phyloP scores from a whole-genome alignment of 2,797 vertebrate species.

The Paramormyrops hopkinsi region DNA sequence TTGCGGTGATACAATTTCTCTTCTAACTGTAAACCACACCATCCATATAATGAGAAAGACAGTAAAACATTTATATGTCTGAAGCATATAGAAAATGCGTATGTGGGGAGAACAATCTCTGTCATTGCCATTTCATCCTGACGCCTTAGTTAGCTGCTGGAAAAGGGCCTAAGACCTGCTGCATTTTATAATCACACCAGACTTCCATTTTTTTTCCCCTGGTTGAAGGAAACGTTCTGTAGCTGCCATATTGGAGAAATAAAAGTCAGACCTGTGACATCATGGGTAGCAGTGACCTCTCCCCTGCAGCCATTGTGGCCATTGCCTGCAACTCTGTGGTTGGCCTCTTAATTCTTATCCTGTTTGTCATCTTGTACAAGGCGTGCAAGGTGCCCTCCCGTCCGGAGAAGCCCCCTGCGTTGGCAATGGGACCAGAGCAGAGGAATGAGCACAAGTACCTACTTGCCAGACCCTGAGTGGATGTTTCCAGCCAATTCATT shows the following conservation, averaged over 20 bases:
- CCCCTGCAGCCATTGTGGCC: conserved; percentile 59
- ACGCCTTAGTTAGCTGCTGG: background rate
- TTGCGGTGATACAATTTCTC: background rate
- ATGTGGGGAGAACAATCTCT: background rate
- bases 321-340: conserved; percentile 65
- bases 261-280: background rate
- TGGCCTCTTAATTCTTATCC: conserved; percentile 62
- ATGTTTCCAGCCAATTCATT: background rate
- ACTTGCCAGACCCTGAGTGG: conserved; percentile 38
- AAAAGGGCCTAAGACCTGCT: background rate
- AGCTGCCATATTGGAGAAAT: background rate
- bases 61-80: background rate
- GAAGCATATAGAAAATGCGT: background rate
- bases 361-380: conserved; percentile 66
- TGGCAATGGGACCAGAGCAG: conserved; percentile 25
- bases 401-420: conserved; percentile 43
- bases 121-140: background rate
- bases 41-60: background rate
- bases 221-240: background rate
- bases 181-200: conserved; percentile 5
- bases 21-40: background rate
- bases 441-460: conserved; percentile 57
- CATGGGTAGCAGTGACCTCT: conserved; percentile 58
- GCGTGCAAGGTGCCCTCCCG: conserved; percentile 67
- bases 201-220: background rate